Evolutionary conservation across 2,888 invertebrate species (phyloP).

Genomic region (Sphaerophoria rueppellii): DNA sequence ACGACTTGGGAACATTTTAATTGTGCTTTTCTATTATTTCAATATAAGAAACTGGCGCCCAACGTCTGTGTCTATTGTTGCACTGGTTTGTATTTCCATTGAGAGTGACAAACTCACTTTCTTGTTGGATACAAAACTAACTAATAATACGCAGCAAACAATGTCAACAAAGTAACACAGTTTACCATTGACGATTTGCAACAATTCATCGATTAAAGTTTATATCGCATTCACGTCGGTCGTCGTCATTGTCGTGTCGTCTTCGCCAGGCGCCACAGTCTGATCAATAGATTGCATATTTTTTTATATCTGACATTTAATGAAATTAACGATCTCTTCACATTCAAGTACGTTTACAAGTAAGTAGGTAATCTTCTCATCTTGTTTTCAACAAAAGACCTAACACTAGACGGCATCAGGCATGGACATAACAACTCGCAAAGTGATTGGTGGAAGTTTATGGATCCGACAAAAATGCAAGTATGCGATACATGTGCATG

Average conservation of each 20-base stretch:
- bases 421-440: too few relatives aligned
- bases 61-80: too few relatives aligned
- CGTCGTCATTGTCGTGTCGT: too few relatives aligned
- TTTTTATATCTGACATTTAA: constrained; percentile 47
- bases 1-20: too few relatives aligned
- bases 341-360: constrained; percentile 19
- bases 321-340: constrained; percentile 21
- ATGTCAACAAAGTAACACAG: background rate
- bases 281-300: background rate
- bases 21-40: too few relatives aligned
- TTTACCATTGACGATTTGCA: background rate
- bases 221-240: background rate
- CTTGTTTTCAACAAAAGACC: constrained; percentile 9
- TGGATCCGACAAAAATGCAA: too few relatives aligned
- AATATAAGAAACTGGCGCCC: too few relatives aligned
- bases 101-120: background rate
- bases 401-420: too few relatives aligned
- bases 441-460: too few relatives aligned
- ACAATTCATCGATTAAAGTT: background rate
- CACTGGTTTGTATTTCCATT: too few relatives aligned
- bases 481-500: too few relatives aligned
- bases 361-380: constrained; percentile 4
- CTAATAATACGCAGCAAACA: background rate
- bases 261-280: constrained; percentile 2
- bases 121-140: background rate